Evolutionary conservation across 2,797 vertebrate species (phyloP).

Genomic region (Crotalus adamanteus): DNA sequence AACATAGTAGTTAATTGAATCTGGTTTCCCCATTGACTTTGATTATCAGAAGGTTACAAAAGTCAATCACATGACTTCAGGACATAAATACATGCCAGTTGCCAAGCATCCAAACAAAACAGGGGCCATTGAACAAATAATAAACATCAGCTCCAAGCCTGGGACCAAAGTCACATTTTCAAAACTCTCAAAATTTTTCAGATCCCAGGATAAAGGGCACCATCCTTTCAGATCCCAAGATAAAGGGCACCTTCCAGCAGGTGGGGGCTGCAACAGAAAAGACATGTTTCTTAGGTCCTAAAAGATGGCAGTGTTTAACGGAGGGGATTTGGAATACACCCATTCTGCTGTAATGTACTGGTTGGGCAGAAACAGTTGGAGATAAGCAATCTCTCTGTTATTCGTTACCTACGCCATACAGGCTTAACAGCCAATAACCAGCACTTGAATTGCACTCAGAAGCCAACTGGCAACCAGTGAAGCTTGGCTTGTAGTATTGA

Average conservation of each 20-base stretch:
- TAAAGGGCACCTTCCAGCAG: neutral
- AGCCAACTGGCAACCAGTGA: neutral
- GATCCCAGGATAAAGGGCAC: too few species aligned
- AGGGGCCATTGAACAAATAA: neutral
- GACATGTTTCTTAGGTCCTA: neutral
- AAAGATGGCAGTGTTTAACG: neutral
- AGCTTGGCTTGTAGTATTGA: neutral
- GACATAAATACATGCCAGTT: too few species aligned
- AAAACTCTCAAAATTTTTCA: neutral
- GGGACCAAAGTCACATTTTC: neutral
- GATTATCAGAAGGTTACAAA: too few species aligned
- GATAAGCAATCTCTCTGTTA: neutral
- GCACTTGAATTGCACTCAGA: neutral
- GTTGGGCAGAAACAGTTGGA: neutral
- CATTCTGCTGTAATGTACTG: neutral
- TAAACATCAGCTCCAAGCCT: neutral
- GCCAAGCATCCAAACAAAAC: neutral
- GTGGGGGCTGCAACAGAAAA: neutral
- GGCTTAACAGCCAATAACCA: neutral
- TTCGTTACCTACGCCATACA: neutral
- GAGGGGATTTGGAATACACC: neutral
- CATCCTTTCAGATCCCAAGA: neutral
- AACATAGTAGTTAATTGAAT: too few species aligned
- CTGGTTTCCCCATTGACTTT: too few species aligned
- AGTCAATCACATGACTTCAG: too few species aligned